Evolutionary conservation across 1,140 invertebrate genomes (phyloP).

Genomic region (Pseudoatta argentina): DNA sequence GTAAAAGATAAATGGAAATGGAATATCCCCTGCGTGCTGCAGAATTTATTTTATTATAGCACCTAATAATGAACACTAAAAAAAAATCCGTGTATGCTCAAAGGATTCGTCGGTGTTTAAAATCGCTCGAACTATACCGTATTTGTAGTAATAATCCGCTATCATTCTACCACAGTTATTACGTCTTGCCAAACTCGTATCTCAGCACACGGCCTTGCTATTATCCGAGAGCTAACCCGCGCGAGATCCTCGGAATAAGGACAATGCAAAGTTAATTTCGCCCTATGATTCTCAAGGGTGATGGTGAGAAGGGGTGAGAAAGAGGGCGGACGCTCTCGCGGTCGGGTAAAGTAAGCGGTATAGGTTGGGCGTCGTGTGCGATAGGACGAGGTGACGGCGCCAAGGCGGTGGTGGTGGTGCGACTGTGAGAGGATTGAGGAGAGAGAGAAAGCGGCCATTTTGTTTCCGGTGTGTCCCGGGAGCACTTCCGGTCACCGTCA

Average conservation of each 20-base stretch:
- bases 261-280: constrained; percentile 82
- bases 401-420: constrained; percentile 43
- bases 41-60: background rate
- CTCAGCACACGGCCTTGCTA: constrained; percentile 36
- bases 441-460: constrained; percentile 81
- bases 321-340: constrained; percentile 51
- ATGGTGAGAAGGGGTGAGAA: constrained; percentile 47
- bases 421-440: constrained; percentile 38
- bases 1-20: background rate
- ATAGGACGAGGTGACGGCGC: constrained; percentile 68
- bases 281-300: constrained; percentile 75
- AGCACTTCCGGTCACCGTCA: constrained; percentile 85
- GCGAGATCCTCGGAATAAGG: constrained; percentile 65
- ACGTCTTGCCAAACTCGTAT: constrained; percentile 11
- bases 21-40: background rate
- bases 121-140: background rate
- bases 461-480: constrained; percentile 86
- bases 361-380: constrained; percentile 49
- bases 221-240: constrained; percentile 69
- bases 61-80: background rate
- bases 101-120: background rate
- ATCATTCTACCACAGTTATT: constrained; percentile 1
- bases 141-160: background rate
- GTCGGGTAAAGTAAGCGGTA: constrained; percentile 27
- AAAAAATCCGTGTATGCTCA: background rate